Evolutionary conservation across 37 sponge, comb jelly and placozoan genomes (phyloP).

Genomic region (Tethya wilhelma): DNA sequence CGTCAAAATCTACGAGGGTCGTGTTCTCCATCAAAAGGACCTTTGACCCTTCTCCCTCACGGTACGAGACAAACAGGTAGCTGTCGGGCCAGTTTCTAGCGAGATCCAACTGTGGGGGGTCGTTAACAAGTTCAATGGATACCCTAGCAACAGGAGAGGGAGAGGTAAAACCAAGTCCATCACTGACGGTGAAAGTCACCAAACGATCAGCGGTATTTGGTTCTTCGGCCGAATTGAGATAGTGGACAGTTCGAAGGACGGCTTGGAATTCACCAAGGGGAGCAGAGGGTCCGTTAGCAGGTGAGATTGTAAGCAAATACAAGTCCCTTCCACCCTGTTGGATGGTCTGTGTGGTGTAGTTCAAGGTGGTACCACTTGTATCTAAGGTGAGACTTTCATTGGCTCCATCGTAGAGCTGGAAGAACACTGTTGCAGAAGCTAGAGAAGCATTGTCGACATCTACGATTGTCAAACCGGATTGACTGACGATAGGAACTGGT

Average conservation of each 20-base stretch:
- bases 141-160: slow-evolving; percentile 32
- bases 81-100: slow-evolving; percentile 23
- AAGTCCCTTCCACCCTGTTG: not conserved
- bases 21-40: slow-evolving; percentile 10
- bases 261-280: slow-evolving; percentile 64
- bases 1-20: slow-evolving; percentile 80
- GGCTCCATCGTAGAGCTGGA: slow-evolving; percentile 42
- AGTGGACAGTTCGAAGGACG: slow-evolving; percentile 62
- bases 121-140: slow-evolving; percentile 66
- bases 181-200: slow-evolving; percentile 45
- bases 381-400: slow-evolving; percentile 55
- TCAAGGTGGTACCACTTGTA: slow-evolving; percentile 59
- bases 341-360: not conserved
- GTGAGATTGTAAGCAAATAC: slow-evolving; percentile 20
- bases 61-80: slow-evolving; percentile 58
- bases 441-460: slow-evolving; percentile 79
- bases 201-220: slow-evolving; percentile 48
- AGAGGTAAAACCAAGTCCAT: slow-evolving; percentile 27
- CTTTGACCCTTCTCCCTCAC: slow-evolving; percentile 70
- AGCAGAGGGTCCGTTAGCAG: slow-evolving; percentile 22
- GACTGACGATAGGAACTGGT: slow-evolving; percentile 66
- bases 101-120: slow-evolving; percentile 88
- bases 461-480: slow-evolving; percentile 25
- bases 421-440: slow-evolving; percentile 29
- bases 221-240: slow-evolving; percentile 82